Percentiles rank a stretch among this genome's conserved stretches.
Conservation (phyloP, 2,797 vertebrate species). For the Decapterus maruadsi region DNA sequence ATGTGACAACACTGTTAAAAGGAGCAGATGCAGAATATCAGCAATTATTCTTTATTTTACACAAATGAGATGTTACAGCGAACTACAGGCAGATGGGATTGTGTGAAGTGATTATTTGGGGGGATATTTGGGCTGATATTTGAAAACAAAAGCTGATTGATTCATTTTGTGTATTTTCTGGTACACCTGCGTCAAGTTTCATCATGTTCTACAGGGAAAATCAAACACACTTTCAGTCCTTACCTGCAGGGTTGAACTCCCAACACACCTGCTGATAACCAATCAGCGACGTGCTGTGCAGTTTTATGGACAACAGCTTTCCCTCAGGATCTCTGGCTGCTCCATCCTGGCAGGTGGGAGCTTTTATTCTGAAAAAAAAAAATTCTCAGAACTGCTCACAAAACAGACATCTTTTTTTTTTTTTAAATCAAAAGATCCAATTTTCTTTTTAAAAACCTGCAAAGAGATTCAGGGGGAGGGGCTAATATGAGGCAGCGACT, state of each 20-base stretch:
- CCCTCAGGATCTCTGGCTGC: neutral
- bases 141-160: neutral
- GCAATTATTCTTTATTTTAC: neutral
- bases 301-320: neutral
- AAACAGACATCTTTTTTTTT: neutral
- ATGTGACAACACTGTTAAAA: slow-evolving; percentile 9
- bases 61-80: neutral
- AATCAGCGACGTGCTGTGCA: slow-evolving; percentile 13
- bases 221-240: neutral
- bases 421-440: neutral
- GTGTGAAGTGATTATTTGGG: neutral
- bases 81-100: neutral
- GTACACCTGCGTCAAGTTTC: neutral
- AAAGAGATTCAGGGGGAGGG: neutral
- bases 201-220: neutral
- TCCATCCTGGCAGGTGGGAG: neutral
- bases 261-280: slow-evolving; percentile 11
- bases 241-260: neutral
- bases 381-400: neutral
- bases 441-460: neutral
- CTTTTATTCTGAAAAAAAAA: neutral
- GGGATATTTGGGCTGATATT: neutral
- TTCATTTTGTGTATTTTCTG: neutral
- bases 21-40: slow-evolving; percentile 3
- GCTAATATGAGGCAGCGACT: slow-evolving; percentile 7